Evolutionary conservation across 2,797 vertebrate species (phyloP), one percentile per base, ranked within the genome.

Genomic region (Lagorchestes hirsutus): DNA sequence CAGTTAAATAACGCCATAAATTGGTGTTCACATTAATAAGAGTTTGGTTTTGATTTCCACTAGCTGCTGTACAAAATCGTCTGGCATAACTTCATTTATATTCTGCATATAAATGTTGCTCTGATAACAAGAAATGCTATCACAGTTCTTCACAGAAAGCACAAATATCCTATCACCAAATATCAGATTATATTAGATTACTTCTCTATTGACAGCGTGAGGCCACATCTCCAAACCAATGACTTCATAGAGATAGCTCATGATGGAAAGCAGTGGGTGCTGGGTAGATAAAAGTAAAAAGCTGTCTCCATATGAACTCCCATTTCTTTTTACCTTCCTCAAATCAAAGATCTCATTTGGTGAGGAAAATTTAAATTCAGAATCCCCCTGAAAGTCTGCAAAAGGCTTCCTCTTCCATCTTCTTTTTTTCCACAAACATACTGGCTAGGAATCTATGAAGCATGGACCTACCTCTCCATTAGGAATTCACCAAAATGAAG

Each of bases 51-150:
- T 87, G 74, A 87, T 87, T 94, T 93, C 90, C 96, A 40, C 90
- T 87, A 57, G 57, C 87, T 96, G 56, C 57, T 91, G 5, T 90
- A 29, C 90, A 95, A 95, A 90, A 18, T 10, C 40, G 54, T 97
- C 92, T 96, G 95, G 82, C 90, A 95, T 87, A 96, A 90, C 91
- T 96, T 95, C 54, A 92, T 94, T 96, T 91, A 93, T 90, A 96
- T 95, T 97, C 91, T 27, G 34, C 59, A 82, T 97, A 82, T 82
- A 93, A 59, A 46, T 92, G 67, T 90, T 95, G 74, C 90, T 58
- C 57, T 95, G 96, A 95, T 93, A 94, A 92, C 54, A 90, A 96
- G 82, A 92, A 95, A 93, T 91, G 12, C 31, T 52, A 40, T 82
- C 67, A 92, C 16, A 10, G 91, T 92, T 95, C 92, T 95, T 94